Percentiles rank a stretch among this genome's conserved stretches.
Evolutionary conservation across 2,797 vertebrate species (phyloP).

Genomic region (Acestrorhynchus altus): DNA sequence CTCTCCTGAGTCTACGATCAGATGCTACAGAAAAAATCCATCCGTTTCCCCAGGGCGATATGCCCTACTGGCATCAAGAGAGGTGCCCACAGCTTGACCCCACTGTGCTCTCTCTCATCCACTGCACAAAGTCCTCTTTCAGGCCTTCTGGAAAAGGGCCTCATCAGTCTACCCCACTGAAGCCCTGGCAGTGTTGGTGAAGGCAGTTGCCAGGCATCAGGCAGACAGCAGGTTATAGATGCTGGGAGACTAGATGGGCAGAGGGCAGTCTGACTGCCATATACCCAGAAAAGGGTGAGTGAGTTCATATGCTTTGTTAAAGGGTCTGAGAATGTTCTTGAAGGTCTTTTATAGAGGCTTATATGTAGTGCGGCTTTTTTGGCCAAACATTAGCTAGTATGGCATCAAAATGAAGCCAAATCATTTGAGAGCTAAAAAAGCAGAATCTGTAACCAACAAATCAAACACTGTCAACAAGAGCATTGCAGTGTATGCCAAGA

Average conservation of each 20-base stretch:
- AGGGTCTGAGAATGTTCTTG: constrained; percentile 9
- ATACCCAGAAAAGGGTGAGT: constrained; percentile 30
- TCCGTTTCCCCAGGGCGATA: constrained; percentile 38
- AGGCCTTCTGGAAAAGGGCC: constrained; percentile 54
- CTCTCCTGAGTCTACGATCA: constrained; percentile 28
- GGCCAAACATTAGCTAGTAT: neutral
- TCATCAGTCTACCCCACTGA: constrained; percentile 44
- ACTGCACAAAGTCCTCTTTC: constrained; percentile 57
- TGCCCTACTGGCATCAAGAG: constrained; percentile 45
- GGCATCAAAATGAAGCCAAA: no score
- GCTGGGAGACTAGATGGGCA: constrained; percentile 35
- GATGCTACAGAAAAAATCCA: constrained; percentile 37
- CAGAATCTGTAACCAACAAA: no score
- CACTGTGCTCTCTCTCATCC: constrained; percentile 50
- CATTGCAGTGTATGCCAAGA: no score
- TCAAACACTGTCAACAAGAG: no score
- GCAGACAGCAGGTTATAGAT: constrained; percentile 43
- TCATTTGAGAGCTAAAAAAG: no score
- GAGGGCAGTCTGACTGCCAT: constrained; percentile 22
- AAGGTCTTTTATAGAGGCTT: neutral
- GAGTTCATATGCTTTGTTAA: constrained; percentile 44
- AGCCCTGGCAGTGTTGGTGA: constrained; percentile 35
- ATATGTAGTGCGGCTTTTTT: neutral
- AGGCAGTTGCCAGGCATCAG: constrained; percentile 52
- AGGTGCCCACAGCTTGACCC: constrained; percentile 47